These are phyloP conservation scores for human (Homo sapiens) DNA, from an alignment of 2,113 vertebrate genomes.

Conservation along the genomic window GRCh38 chr5:76142001-76142500, in stretches of 20 bases:
- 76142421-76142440: background rate
- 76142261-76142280: background rate
- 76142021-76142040: background rate
- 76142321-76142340: background rate
- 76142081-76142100: background rate
- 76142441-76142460: background rate
- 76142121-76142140: background rate
- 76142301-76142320: background rate
- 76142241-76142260: constrained; percentile 13
- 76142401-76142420: background rate
- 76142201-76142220: background rate
- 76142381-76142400: background rate
- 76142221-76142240: background rate
- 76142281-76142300: background rate
- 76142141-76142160: background rate
- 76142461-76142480: background rate
- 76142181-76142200: constrained; percentile 9
- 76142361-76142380: constrained; percentile 8
- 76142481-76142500: background rate
- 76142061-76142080: background rate
- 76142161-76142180: constrained; percentile 25
- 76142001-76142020: background rate
- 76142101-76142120: background rate
- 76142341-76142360: background rate
- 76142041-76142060: background rate